A percentile compares a stretch with the other conserved stretches of the same genome.
Evolutionary conservation across 1,140 invertebrate species (phyloP).

Genomic region (Globodera rostochiensis): DNA sequence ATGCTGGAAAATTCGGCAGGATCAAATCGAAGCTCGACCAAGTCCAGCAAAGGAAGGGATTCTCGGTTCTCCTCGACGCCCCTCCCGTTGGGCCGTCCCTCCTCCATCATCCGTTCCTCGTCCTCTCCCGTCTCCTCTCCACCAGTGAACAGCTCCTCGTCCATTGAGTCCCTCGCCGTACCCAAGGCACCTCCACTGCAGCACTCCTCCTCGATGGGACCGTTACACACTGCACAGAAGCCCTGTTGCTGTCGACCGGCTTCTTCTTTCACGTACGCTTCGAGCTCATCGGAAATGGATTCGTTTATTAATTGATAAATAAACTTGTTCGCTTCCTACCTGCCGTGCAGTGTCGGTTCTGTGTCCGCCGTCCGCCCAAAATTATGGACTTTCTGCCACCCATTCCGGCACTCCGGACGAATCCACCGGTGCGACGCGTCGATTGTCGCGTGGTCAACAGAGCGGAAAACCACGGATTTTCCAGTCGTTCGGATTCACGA

Average conservation of each 20-base stretch:
- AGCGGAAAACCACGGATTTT: conserved; percentile 49
- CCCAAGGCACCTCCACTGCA: conserved; percentile 4
- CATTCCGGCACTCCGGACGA: no score
- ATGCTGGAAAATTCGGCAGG: conserved; percentile 22
- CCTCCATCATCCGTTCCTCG: not conserved
- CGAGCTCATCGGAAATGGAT: not conserved
- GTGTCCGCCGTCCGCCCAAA: not conserved
- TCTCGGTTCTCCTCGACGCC: conserved; percentile 1
- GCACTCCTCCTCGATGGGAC: conserved; percentile 8
- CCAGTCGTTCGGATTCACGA: conserved; percentile 31
- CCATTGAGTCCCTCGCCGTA: conserved; percentile 15
- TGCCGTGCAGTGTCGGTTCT: not conserved
- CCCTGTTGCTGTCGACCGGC: not conserved
- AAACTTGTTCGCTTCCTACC: not conserved
- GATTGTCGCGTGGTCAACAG: conserved; percentile 39
- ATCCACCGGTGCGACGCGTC: not conserved
- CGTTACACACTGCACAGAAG: not conserved
- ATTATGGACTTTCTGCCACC: not conserved
- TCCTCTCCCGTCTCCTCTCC: conserved; percentile 3
- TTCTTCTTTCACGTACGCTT: not conserved
- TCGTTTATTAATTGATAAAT: no score
- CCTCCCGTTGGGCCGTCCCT: not conserved
- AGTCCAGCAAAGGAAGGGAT: not conserved
- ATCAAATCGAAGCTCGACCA: conserved; percentile 17
- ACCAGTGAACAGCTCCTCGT: conserved; percentile 13